A percentile compares a stretch with the other conserved stretches of the same genome.
Evolutionary conservation across 2,797 vertebrate species (phyloP).

Genomic region (Oryzias dopingdopingensis): DNA sequence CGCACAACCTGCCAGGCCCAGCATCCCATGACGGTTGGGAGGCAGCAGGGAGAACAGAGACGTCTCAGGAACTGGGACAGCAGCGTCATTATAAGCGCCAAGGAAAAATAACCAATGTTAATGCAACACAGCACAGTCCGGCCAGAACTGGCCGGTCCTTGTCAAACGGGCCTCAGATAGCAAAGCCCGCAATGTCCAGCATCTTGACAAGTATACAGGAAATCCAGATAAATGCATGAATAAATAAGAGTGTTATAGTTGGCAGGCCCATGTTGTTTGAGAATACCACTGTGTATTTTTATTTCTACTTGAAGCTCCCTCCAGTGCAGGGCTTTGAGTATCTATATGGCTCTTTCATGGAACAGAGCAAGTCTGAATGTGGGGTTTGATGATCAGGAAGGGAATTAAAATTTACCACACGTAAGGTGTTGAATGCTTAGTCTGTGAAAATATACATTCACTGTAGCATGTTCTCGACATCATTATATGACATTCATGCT

Average conservation of each 20-base stretch:
- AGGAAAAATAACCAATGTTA: constrained; percentile 65
- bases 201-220: constrained; percentile 77
- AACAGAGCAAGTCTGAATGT: constrained; percentile 54
- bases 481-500: constrained; percentile 49
- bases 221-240: constrained; percentile 82
- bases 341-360: constrained; percentile 75
- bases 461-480: constrained; percentile 36
- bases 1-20: constrained; percentile 47
- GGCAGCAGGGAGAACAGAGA: constrained; percentile 53
- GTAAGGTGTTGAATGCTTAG: constrained; percentile 50
- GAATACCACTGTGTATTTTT: constrained; percentile 80
- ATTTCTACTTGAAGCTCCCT: constrained; percentile 71
- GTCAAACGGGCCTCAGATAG: constrained; percentile 72
- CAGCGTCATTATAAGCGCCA: constrained; percentile 70
- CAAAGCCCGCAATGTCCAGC: constrained; percentile 54
- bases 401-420: constrained; percentile 54
- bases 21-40: constrained; percentile 27
- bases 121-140: constrained; percentile 47
- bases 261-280: constrained; percentile 74
- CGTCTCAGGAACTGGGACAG: constrained; percentile 64
- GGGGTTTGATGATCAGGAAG: constrained; percentile 61
- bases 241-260: constrained; percentile 80
- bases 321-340: constrained; percentile 54
- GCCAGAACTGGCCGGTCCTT: constrained; percentile 36
- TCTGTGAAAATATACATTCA: constrained; percentile 48